Base-by-base conservation (phyloP, 2,113 vertebrate genomes). In the Scomber japonicus region DNA sequence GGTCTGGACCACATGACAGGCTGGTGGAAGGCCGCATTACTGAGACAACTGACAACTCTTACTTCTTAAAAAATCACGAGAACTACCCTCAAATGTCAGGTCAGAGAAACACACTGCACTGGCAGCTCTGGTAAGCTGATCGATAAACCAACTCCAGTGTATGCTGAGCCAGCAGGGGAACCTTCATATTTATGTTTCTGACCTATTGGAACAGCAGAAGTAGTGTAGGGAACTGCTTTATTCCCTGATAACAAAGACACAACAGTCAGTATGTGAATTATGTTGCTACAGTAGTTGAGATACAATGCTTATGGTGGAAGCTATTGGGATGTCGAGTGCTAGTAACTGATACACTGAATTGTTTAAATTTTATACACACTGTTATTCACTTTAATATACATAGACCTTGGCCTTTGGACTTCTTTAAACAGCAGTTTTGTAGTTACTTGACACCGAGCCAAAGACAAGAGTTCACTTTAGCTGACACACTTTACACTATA, bases 101-200 rank as follows among this genome's bases (percentile, higher is more conserved):
- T 71, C 68, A 57, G 72, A 85, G 73, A 82, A 88, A 84, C 77
- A 80, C 66, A 78, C 59, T 73, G 62, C 62, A 75, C 56, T 57
- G 60, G 61, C 63, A 69, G 77, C 87, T 80, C 81, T 73, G 50
- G 76, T 84, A n/a, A 54, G 31, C 73, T 89, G 89, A 91, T 92
- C 84, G 60, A 92, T 92, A 78, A 72, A 78, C 65, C 76, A 70
- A 50, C 77, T 73, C 66, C 63, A 71, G 65, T 13, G 69, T 69
- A 80, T 87, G 84, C 89, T 76, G 81, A 76, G 80, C 81, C 86
- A 87, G 88, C 88, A 82, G 86, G 84, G 82, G 81, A 79, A 81
- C 82, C 72, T 84, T 84, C 78, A 90, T 88, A 88, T 91, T 91
- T 91, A 89, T 92, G 86, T 55, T 82, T 83, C 68, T 87, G 86